Percentiles rank a stretch among this genome's conserved stretches.
Evolutionary conservation across 2,888 invertebrate genomes (phyloP).

Genomic region (Pandemis cinnamomeana): DNA sequence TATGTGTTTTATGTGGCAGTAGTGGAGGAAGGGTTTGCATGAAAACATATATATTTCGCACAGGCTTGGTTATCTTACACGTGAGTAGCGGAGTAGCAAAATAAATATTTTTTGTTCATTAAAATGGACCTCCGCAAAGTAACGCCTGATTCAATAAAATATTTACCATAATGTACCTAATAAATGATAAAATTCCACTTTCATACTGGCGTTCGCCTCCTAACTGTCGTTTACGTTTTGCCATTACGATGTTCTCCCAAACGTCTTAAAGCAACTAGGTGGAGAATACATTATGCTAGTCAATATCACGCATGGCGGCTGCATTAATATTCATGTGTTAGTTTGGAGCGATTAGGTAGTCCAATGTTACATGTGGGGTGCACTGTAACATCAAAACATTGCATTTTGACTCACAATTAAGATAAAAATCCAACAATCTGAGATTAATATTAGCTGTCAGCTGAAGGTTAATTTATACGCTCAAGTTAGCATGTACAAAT

Average conservation of each 20-base stretch:
- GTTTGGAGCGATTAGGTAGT: conserved; percentile 61
- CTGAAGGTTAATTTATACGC: too few relatives aligned
- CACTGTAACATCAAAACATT: not conserved
- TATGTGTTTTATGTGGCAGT: too few relatives aligned
- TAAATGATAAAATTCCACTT: not conserved
- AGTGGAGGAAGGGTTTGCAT: too few relatives aligned
- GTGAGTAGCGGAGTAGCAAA: too few relatives aligned
- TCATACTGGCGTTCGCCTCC: not conserved
- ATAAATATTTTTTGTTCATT: too few relatives aligned
- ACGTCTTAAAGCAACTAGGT: conserved; percentile 24
- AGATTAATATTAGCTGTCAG: too few relatives aligned
- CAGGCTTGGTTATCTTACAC: too few relatives aligned
- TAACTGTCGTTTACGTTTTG: not conserved
- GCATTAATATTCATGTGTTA: conserved; percentile 40
- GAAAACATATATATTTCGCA: too few relatives aligned
- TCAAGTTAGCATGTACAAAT: too few relatives aligned
- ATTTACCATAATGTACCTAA: not conserved
- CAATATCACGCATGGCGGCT: conserved; percentile 36
- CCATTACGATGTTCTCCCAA: conserved; percentile 2
- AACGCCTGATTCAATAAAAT: too few relatives aligned
- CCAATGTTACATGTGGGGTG: conserved; percentile 39
- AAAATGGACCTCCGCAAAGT: too few relatives aligned
- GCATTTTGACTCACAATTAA: not conserved
- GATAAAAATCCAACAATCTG: not conserved
- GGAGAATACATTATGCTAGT: conserved; percentile 12